Evolutionary conservation across 1,140 invertebrate genomes (phyloP).

Genomic region (Brachionus koreanus): DNA sequence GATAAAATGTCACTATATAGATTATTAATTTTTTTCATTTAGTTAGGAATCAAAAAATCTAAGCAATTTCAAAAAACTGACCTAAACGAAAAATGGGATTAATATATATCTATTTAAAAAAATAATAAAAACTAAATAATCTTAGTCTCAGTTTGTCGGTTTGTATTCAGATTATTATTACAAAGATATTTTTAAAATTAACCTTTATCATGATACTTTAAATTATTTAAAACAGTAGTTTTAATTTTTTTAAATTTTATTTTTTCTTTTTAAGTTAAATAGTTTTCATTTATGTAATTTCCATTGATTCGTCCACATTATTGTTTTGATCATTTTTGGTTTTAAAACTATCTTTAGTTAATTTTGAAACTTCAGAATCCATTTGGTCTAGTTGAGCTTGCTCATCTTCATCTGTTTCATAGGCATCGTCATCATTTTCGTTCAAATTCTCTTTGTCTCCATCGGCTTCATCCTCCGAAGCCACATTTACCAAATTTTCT

Average conservation of each 20-base stretch:
- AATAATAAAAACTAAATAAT: too few relatives aligned
- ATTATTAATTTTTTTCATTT: too few relatives aligned
- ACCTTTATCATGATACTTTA: too few relatives aligned
- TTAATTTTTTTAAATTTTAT: neutral
- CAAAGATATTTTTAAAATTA: too few relatives aligned
- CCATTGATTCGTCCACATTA: slow-evolving; percentile 5
- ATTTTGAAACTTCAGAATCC: neutral
- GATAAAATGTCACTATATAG: too few relatives aligned
- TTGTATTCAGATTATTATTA: too few relatives aligned
- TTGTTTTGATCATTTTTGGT: slow-evolving; percentile 17
- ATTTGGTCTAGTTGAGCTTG: neutral
- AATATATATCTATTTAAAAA: too few relatives aligned
- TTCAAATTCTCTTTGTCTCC: slow-evolving; percentile 32
- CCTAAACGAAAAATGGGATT: too few relatives aligned
- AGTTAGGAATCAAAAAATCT: too few relatives aligned
- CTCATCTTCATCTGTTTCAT: slow-evolving; percentile 33
- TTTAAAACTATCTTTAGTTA: slow-evolving; percentile 36
- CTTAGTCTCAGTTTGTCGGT: too few relatives aligned
- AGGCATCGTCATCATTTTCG: neutral
- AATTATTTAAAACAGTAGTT: neutral
- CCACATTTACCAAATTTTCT: neutral
- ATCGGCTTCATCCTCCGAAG: slow-evolving; percentile 21
- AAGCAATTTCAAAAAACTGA: too few relatives aligned
- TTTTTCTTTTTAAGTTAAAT: neutral
- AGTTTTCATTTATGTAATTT: neutral